phyloP scores from a whole-genome alignment of 1,140 invertebrate genomes.

The Colletes latitarsis region DNA sequence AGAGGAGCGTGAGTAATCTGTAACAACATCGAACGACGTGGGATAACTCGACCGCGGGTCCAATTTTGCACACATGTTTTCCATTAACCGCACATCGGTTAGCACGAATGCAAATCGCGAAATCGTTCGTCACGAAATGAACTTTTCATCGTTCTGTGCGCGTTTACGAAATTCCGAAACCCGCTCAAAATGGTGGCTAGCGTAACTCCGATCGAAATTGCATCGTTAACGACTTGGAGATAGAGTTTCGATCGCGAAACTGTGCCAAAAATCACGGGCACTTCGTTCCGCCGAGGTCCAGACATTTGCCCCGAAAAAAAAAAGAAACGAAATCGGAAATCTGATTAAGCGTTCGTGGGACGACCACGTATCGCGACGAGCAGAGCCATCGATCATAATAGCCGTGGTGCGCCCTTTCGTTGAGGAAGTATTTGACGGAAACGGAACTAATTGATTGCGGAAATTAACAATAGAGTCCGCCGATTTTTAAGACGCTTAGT shows the following conservation, averaged over 20 bases:
- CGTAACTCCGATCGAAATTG: slow-evolving; percentile 16
- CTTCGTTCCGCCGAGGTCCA: no score
- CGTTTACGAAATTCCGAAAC: slow-evolving; percentile 18
- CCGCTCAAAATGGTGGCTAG: no score
- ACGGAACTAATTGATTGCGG: no score
- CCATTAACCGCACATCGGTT: slow-evolving; percentile 37
- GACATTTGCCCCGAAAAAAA: not conserved
- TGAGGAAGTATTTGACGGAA: no score
- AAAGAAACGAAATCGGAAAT: not conserved
- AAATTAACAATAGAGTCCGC: slow-evolving; percentile 4
- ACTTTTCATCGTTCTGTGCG: slow-evolving; percentile 37
- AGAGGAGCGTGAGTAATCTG: slow-evolving; percentile 13
- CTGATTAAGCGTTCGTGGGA: not conserved
- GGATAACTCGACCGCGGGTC: slow-evolving; percentile 28
- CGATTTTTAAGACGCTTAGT: not conserved
- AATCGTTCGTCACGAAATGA: slow-evolving; percentile 41
- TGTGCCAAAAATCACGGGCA: not conserved
- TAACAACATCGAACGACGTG: not conserved
- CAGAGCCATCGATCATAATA: no score
- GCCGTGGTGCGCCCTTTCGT: no score
- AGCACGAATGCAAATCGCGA: slow-evolving; percentile 35
- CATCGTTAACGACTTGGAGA: slow-evolving; percentile 18
- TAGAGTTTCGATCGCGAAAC: slow-evolving; percentile 16
- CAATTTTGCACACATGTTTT: slow-evolving; percentile 44
- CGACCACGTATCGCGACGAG: no score